Evolutionary conservation across 2,113 vertebrate genomes (phyloP).

Genomic region (Eclectus roratus): DNA sequence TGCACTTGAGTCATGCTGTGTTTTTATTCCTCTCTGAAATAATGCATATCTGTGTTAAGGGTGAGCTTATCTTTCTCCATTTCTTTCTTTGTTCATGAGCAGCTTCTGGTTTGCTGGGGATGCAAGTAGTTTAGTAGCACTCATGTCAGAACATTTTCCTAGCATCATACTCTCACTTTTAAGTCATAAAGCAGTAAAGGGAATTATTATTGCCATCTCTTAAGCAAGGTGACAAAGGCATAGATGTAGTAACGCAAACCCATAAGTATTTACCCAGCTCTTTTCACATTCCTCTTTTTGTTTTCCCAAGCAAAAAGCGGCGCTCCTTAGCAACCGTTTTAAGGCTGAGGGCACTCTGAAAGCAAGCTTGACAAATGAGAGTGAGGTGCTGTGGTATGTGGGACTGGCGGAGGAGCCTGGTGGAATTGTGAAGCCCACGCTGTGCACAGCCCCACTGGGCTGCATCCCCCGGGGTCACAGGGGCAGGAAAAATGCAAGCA

Average conservation of each 20-base stretch:
- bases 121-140: background rate
- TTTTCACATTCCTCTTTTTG: conserved; percentile 15
- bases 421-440: background rate
- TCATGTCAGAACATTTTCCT: background rate
- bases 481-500: background rate
- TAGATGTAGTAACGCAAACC: background rate
- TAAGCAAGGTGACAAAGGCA: background rate
- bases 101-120: background rate
- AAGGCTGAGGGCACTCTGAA: background rate
- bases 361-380: background rate
- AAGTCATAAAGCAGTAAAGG: background rate
- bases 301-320: conserved; percentile 22
- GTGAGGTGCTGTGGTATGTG: background rate
- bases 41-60: background rate
- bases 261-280: background rate
- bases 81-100: background rate
- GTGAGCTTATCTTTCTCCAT: background rate
- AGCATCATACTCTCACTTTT: background rate
- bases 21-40: background rate
- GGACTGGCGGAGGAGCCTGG: background rate
- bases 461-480: background rate
- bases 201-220: background rate
- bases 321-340: conserved; percentile 26
- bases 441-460: background rate
- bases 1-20: background rate